phyloP scores from a whole-genome alignment of 1,140 invertebrate species.

The Megathymus violae region DNA sequence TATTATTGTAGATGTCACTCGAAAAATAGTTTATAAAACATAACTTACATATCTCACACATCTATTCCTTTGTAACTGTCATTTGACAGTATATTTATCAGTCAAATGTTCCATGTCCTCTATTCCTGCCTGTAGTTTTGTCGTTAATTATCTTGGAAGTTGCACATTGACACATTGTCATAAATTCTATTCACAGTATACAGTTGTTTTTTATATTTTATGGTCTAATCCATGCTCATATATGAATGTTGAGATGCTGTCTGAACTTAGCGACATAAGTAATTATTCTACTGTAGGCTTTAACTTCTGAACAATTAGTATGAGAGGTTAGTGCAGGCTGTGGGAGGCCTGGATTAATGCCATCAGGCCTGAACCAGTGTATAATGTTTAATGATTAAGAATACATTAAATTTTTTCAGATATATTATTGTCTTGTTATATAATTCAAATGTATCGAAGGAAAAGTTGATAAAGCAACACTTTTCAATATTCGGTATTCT shows the following conservation, averaged over 20 bases:
- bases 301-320: conserved; percentile 71
- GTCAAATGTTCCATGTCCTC: conserved; percentile 1
- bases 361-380: conserved; percentile 76
- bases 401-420: conserved; percentile 82
- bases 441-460: conserved; percentile 79
- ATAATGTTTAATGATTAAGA: conserved; percentile 80
- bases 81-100: conserved; percentile 19
- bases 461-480: conserved; percentile 67
- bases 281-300: conserved; percentile 36
- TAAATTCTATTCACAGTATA: conserved; percentile 33
- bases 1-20: too few species aligned
- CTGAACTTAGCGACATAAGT: conserved; percentile 53
- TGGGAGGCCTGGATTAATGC: conserved; percentile 54
- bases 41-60: neutral
- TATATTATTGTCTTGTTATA: conserved; percentile 83
- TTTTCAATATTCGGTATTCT: conserved; percentile 64
- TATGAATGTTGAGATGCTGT: conserved; percentile 49
- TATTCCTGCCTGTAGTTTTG: conserved; percentile 31
- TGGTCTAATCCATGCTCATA: conserved; percentile 20
- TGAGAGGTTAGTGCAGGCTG: conserved; percentile 58
- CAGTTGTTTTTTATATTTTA: conserved; percentile 22
- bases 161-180: conserved; percentile 32
- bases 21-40: too few species aligned
- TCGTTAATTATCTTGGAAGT: conserved; percentile 35
- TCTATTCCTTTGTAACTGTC: conserved; percentile 21